Evolutionary conservation across 2,888 invertebrate genomes (phyloP).

Genomic region (Taphrorychus bicolor): DNA sequence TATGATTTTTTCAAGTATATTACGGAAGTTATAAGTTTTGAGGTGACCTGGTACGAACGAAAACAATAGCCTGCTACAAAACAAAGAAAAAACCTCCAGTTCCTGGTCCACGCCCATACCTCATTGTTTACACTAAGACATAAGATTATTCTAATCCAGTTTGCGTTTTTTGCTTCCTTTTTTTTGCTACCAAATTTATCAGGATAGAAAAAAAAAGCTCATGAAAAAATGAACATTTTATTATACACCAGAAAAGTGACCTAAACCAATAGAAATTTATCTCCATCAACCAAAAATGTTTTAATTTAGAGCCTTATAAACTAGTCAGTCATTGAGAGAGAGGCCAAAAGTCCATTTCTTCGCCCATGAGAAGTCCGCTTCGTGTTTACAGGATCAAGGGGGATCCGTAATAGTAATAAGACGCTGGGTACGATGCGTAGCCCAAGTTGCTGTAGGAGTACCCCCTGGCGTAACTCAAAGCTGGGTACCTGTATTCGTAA

Average conservation of each 20-base stretch:
- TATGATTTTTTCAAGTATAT: no score
- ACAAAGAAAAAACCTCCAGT: conserved; percentile 7
- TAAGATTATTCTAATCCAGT: not conserved
- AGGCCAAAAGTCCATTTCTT: conserved; percentile 25
- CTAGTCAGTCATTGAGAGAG: conserved; percentile 26
- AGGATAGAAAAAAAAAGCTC: not conserved
- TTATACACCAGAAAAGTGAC: not conserved
- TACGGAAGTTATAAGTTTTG: no score
- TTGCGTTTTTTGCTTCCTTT: not conserved
- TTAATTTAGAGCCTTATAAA: conserved; percentile 14
- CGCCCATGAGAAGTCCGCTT: conserved; percentile 14
- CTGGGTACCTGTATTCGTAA: conserved; percentile 10
- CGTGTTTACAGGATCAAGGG: conserved; percentile 24
- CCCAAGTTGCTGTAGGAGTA: conserved; percentile 22
- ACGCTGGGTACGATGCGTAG: conserved; percentile 11
- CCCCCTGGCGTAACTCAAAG: conserved; percentile 18
- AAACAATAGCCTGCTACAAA: not conserved
- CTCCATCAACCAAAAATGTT: not conserved
- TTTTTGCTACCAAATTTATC: not conserved
- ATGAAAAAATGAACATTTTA: not conserved
- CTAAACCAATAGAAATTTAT: not conserved
- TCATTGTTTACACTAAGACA: not conserved
- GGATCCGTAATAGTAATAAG: conserved; percentile 25
- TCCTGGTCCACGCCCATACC: conserved; percentile 20
- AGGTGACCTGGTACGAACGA: not conserved